These are phyloP conservation scores for Ariolimax columbianus DNA, from an alignment of 2,888 invertebrate species.

Conservation along the genomic window DNA sequence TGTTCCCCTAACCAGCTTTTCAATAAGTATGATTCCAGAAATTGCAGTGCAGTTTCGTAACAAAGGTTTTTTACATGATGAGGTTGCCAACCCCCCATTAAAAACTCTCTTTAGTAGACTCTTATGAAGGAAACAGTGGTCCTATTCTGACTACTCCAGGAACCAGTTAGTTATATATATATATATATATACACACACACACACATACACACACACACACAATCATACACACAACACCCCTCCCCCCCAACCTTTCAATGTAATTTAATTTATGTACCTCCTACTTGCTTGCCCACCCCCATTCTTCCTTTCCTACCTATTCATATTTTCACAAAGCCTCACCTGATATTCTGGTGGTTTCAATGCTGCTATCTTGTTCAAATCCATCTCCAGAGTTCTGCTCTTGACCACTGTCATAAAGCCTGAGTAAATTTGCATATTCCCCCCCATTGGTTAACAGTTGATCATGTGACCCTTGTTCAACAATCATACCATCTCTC, in stretches of 20 bases:
- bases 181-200: too few species aligned
- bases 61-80: too few species aligned
- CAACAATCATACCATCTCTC: conserved; percentile 82
- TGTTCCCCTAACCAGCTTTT: too few species aligned
- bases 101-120: too few species aligned
- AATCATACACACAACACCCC: neutral
- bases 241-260: neutral
- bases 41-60: too few species aligned
- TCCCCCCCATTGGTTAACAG: conserved; percentile 79
- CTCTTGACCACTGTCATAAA: conserved; percentile 61
- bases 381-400: conserved; percentile 35
- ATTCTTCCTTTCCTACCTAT: neutral
- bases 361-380: neutral
- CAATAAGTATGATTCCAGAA: too few species aligned
- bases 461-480: conserved; percentile 81
- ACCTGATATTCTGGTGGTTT: conserved; percentile 68
- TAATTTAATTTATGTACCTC: neutral
- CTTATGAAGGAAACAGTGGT: too few species aligned
- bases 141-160: too few species aligned
- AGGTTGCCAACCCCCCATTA: too few species aligned
- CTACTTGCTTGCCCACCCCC: neutral
- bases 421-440: conserved; percentile 76
- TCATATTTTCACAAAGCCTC: conserved; percentile 66
- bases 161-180: too few species aligned
- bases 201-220: too few species aligned